These are phyloP conservation scores for Macrochelys suwanniensis DNA, from an alignment of 2,797 vertebrate species.

Conservation along the genomic window DNA sequence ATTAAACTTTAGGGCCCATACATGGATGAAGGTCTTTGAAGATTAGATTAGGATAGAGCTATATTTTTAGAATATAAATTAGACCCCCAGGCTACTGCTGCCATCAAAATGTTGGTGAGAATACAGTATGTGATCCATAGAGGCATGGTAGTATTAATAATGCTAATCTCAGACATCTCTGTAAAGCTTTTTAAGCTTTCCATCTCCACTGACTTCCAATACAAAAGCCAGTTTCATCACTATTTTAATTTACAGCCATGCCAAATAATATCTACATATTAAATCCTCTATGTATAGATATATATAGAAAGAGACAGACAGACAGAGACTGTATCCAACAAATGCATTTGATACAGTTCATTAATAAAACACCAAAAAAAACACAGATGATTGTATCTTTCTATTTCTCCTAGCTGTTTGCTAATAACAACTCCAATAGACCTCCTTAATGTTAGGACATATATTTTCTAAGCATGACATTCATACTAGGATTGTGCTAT, in stretches of 20 bases:
- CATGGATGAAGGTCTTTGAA: background rate
- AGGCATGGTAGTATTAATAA: background rate
- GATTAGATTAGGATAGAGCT: background rate
- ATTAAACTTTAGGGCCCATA: background rate
- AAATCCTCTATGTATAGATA: background rate
- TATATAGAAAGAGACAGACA: background rate
- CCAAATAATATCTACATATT: background rate
- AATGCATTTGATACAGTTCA: background rate
- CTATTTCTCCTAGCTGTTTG: background rate
- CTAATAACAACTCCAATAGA: background rate
- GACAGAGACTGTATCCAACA: background rate
- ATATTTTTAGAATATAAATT: background rate
- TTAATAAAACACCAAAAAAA: background rate
- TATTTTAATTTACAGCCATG: background rate
- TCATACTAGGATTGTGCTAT: background rate
- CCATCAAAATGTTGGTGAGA: background rate
- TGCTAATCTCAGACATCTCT: background rate
- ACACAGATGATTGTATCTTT: background rate
- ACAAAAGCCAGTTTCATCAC: background rate
- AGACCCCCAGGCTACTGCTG: background rate
- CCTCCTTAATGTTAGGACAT: background rate
- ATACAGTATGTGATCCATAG: background rate
- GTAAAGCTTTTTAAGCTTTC: background rate
- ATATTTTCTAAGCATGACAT: constrained; percentile 4
- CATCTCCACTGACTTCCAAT: background rate